Evolutionary conservation across 2,113 vertebrate species (phyloP).

Genomic region (Emydocephalus ijimae): DNA sequence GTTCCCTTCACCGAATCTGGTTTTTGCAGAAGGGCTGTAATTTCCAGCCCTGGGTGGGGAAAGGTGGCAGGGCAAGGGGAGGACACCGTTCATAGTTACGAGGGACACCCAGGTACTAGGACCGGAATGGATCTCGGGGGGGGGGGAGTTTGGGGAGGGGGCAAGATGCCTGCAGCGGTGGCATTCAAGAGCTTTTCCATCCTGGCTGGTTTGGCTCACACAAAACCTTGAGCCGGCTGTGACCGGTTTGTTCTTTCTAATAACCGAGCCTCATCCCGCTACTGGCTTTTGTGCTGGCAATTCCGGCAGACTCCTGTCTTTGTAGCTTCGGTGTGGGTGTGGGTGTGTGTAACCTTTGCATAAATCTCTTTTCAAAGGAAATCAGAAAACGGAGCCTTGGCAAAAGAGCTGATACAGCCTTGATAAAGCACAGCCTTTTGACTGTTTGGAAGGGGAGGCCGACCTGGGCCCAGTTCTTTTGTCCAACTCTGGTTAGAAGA

Average conservation of each 20-base stretch:
- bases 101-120: not conserved
- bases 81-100: not conserved
- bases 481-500: not conserved
- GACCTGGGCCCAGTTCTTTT: not conserved
- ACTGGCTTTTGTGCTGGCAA: slow-evolving; percentile 40
- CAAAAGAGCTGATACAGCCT: slow-evolving; percentile 43
- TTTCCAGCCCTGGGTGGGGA: not conserved
- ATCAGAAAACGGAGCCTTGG: slow-evolving; percentile 29
- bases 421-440: slow-evolving; percentile 62
- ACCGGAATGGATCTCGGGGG: not conserved
- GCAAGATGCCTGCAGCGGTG: not conserved
- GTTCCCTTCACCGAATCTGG: not conserved
- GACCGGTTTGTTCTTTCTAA: slow-evolving; percentile 44
- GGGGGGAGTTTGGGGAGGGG: not conserved
- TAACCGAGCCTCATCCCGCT: slow-evolving; percentile 49
- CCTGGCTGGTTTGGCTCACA: not conserved
- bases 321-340: not conserved
- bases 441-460: not conserved
- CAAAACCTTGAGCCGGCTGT: slow-evolving; percentile 38
- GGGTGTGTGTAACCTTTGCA: slow-evolving; percentile 33
- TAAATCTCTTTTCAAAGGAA: slow-evolving; percentile 46
- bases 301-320: slow-evolving; percentile 57
- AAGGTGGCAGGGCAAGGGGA: not conserved
- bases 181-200: slow-evolving; percentile 6
- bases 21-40: not conserved